Conservation (phyloP, 2,113 vertebrate species). For the Oryzias celebensis region DNA sequence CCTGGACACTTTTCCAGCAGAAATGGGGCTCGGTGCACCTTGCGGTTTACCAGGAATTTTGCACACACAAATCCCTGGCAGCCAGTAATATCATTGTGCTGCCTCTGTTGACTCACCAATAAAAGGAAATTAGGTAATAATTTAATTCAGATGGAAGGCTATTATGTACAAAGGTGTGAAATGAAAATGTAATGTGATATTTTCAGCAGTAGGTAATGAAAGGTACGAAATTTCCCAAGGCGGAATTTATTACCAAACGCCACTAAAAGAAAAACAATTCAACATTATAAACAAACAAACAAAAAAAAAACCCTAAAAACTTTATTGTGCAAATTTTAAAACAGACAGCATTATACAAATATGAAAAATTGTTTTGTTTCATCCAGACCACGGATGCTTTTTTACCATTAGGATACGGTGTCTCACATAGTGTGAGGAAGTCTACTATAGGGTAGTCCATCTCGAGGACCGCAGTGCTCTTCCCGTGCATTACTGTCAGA, state of each 20-base stretch:
- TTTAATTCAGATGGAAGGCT: constrained; percentile 38
- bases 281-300: constrained; percentile 45
- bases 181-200: constrained; percentile 43
- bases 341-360: not conserved
- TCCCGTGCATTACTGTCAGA: constrained; percentile 98
- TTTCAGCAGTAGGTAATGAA: constrained; percentile 41
- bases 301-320: constrained; percentile 10
- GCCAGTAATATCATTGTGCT: not conserved
- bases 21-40: too few species aligned
- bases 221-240: constrained; percentile 43
- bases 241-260: constrained; percentile 63
- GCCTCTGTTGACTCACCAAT: constrained; percentile 23
- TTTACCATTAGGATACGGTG: constrained; percentile 94
- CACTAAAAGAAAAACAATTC: constrained; percentile 13
- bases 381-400: not conserved
- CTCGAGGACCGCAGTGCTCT: constrained; percentile 96
- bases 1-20: too few species aligned
- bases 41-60: not conserved
- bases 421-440: constrained; percentile 98
- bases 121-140: constrained; percentile 39
- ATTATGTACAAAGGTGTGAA: constrained; percentile 35
- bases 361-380: too few species aligned
- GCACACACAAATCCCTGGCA: not conserved
- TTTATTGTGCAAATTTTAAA: not conserved
- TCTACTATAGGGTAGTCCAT: constrained; percentile 99